Evolutionary conservation across 2,113 vertebrate species (phyloP).

Genomic region (Odobenus rosmarus): DNA sequence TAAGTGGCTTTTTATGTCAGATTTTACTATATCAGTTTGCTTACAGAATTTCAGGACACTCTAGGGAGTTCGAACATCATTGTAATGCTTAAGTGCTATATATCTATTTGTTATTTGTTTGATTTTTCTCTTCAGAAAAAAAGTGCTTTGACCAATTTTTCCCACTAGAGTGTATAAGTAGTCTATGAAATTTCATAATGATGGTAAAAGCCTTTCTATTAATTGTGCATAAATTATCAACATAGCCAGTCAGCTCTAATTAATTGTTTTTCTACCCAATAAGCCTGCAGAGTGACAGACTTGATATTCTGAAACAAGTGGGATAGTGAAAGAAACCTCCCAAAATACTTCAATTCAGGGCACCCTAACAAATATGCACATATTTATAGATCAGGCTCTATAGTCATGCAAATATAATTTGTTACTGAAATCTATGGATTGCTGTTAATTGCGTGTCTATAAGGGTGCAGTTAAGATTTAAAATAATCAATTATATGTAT

Average conservation of each 20-base stretch:
- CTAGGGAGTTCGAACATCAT: slow-evolving; percentile 24
- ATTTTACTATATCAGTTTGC: slow-evolving; percentile 66
- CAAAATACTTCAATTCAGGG: slow-evolving; percentile 31
- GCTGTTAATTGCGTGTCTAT: background rate
- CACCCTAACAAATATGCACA: slow-evolving; percentile 20
- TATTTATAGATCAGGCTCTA: background rate
- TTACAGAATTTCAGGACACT: slow-evolving; percentile 53
- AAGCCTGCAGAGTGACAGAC: slow-evolving; percentile 60
- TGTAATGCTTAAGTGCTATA: background rate
- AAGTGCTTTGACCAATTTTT: slow-evolving; percentile 66
- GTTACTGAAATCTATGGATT: background rate
- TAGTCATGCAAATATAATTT: background rate
- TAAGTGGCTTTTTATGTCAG: slow-evolving; percentile 69
- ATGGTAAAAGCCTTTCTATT: slow-evolving; percentile 10
- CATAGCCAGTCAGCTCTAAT: slow-evolving; percentile 61
- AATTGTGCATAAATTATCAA: slow-evolving; percentile 73
- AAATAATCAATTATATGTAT: background rate
- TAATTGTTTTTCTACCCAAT: slow-evolving; percentile 72
- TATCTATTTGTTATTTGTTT: background rate
- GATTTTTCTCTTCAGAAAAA: background rate
- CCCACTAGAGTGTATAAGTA: slow-evolving; percentile 86
- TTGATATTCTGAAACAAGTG: slow-evolving; percentile 66
- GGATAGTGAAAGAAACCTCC: background rate
- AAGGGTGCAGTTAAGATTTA: background rate
- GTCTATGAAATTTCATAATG: slow-evolving; percentile 70